Evolutionary conservation across 2,113 vertebrate genomes (phyloP).

Genomic region (Platysteira castanea): DNA sequence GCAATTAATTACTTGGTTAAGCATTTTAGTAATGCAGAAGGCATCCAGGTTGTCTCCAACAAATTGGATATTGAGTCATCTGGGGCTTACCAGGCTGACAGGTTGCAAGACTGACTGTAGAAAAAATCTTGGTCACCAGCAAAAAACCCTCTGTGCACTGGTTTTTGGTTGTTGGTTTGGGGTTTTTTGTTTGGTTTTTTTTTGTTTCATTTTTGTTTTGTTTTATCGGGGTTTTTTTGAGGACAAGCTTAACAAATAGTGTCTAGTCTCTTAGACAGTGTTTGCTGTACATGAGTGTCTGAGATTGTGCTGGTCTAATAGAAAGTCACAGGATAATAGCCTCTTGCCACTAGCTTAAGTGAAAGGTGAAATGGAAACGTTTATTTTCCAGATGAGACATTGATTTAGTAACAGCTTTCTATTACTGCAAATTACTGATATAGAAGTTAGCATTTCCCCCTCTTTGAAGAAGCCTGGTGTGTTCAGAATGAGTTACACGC

Average conservation of each 20-base stretch:
- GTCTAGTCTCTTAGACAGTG: background rate
- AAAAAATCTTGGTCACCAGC: background rate
- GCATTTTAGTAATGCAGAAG: background rate
- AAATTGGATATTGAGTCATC: background rate
- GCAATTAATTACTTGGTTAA: background rate
- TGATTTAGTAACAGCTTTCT: constrained; percentile 39
- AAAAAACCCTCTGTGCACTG: background rate
- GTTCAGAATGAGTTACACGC: background rate
- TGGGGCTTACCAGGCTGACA: background rate
- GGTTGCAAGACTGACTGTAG: background rate
- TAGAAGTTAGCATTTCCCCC: background rate
- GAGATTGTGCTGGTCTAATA: background rate
- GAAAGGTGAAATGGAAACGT: constrained; percentile 23
- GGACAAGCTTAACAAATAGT: background rate
- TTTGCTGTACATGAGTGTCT: background rate
- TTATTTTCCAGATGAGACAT: constrained; percentile 36
- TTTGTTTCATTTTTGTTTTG: background rate
- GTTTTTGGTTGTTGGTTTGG: background rate
- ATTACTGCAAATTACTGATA: constrained; percentile 7
- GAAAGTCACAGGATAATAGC: background rate
- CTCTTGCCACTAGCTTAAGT: background rate
- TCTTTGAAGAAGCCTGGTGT: background rate
- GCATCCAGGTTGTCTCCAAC: background rate
- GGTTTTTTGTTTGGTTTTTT: background rate
- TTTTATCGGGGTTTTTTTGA: background rate